These are phyloP conservation scores for Cinclus cinclus DNA, from an alignment of 2,113 vertebrate species.

Conservation along the genomic window DNA sequence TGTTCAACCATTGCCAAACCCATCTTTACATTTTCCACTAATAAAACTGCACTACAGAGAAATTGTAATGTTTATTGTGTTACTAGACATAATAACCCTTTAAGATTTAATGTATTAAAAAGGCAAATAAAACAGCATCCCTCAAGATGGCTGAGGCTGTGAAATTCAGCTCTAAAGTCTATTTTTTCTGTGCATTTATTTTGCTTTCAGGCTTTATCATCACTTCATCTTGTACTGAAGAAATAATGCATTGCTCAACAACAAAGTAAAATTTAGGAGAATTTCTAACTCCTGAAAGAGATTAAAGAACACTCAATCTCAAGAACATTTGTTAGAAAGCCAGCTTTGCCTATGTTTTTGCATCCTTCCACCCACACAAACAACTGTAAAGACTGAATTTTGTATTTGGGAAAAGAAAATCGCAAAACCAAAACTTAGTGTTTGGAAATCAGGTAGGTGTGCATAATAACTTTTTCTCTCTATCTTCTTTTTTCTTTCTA, in stretches of 20 bases:
- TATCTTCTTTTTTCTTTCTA: not conserved
- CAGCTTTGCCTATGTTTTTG: not conserved
- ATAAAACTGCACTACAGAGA: not conserved
- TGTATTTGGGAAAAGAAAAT: conserved; percentile 6
- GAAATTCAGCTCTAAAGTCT: not conserved
- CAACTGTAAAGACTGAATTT: conserved; percentile 28
- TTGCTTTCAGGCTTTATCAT: not conserved
- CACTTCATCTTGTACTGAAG: not conserved
- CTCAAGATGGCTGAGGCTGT: not conserved
- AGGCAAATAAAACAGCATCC: not conserved
- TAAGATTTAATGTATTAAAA: not conserved
- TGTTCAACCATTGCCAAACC: not conserved
- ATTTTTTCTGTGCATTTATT: not conserved
- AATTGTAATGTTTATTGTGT: not conserved
- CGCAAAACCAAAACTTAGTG: not conserved
- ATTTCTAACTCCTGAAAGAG: not conserved
- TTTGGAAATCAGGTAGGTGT: not conserved
- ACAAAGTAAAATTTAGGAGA: not conserved
- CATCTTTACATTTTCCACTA: not conserved
- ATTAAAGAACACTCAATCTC: not conserved
- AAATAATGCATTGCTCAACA: conserved; percentile 4
- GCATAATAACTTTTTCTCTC: not conserved
- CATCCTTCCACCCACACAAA: conserved; percentile 11
- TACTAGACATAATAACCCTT: not conserved
- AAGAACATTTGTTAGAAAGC: not conserved